phyloP scores from a whole-genome alignment of 2,888 invertebrate species.

The Polietes domitor region DNA sequence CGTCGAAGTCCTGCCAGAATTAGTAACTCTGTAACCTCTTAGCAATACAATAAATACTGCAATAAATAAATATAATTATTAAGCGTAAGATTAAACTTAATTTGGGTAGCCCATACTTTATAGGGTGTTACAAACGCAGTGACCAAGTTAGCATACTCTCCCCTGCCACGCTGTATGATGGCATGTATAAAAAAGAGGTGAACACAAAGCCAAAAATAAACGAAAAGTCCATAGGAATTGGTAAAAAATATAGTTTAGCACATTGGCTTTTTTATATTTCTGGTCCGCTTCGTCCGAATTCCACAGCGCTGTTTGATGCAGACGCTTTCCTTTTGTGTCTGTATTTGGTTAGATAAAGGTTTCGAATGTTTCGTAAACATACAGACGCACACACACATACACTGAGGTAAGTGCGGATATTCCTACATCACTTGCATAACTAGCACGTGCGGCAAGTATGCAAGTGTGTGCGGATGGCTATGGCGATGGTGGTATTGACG shows the following conservation, averaged over 20 bases:
- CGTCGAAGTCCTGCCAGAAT: too few relatives aligned
- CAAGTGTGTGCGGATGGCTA: background rate
- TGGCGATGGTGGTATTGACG: background rate
- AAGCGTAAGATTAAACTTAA: too few relatives aligned
- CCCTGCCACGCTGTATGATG: background rate
- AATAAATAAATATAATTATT: too few relatives aligned
- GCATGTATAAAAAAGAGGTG: constrained; percentile 29
- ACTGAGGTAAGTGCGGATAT: background rate
- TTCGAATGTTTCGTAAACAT: constrained; percentile 57
- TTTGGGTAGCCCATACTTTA: too few relatives aligned
- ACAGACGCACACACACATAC: background rate
- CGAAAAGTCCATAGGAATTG: constrained; percentile 23
- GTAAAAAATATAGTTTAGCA: constrained; percentile 62
- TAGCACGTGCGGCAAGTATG: background rate
- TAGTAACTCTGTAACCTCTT: too few relatives aligned
- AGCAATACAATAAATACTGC: too few relatives aligned
- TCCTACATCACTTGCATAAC: constrained; percentile 7
- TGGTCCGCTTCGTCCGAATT: background rate
- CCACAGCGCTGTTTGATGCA: constrained; percentile 60
- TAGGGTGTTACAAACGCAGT: background rate
- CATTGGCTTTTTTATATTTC: constrained; percentile 48
- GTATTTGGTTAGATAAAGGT: constrained; percentile 63
- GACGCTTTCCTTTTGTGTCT: constrained; percentile 61
- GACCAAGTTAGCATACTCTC: background rate
- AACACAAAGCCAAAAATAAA: constrained; percentile 36